Evolutionary conservation across 2,797 vertebrate genomes (phyloP).

Genomic region (Hirundo rustica): DNA sequence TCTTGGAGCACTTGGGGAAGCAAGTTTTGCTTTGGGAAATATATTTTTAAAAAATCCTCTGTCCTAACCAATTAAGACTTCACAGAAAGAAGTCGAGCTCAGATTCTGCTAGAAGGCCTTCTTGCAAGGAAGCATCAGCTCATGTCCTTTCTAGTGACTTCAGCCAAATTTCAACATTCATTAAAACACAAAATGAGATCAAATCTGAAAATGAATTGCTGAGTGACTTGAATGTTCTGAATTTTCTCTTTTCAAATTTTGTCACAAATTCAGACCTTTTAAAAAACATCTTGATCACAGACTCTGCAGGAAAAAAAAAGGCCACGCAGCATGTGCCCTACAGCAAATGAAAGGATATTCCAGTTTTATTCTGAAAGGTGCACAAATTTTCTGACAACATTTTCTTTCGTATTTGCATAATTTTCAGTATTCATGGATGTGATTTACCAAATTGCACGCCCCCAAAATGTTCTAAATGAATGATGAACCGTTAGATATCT

Average conservation of each 20-base stretch:
- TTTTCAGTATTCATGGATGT: neutral
- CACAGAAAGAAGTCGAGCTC: neutral
- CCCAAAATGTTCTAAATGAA: neutral
- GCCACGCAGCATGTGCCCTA: neutral
- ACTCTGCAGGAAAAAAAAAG: neutral
- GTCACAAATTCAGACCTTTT: constrained; percentile 1
- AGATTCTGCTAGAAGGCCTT: constrained; percentile 31
- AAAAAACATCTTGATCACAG: constrained; percentile 7
- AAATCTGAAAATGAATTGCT: constrained; percentile 27
- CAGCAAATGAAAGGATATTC: neutral
- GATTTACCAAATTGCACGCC: neutral
- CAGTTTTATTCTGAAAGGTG: neutral
- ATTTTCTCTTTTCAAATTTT: constrained; percentile 39
- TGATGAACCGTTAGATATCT: neutral
- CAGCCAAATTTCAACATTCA: constrained; percentile 11
- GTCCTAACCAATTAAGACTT: constrained; percentile 52
- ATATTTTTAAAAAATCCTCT: neutral
- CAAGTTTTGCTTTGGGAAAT: constrained; percentile 15
- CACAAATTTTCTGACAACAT: neutral
- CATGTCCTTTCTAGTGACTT: neutral
- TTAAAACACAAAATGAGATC: constrained; percentile 38
- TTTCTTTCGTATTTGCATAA: neutral
- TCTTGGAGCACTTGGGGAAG: constrained; percentile 20
- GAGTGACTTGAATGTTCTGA: neutral
- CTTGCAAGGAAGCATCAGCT: neutral